A percentile compares a stretch with the other conserved stretches of the same genome.
phyloP scores from a whole-genome alignment of 1,140 invertebrate species.

The Daktulosphaira vitifoliae region DNA sequence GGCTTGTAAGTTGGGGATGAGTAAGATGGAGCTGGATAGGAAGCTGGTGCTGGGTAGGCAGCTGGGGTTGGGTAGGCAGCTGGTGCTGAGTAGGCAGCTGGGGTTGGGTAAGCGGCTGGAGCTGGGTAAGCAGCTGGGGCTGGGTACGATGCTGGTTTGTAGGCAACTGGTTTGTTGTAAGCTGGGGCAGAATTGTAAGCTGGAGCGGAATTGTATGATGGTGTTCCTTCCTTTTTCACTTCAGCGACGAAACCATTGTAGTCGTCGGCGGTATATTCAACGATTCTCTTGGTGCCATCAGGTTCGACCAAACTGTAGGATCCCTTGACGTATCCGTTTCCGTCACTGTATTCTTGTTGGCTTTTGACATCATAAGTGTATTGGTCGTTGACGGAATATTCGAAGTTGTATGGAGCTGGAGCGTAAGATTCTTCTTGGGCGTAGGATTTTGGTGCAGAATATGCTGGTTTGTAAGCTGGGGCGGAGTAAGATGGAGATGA shows the following conservation, averaged over 20 bases:
- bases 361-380: conserved; percentile 41
- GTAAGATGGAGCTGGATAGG: too few relatives aligned
- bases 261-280: conserved; percentile 52
- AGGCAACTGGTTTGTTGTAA: not conserved
- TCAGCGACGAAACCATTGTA: conserved; percentile 57
- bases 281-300: conserved; percentile 50
- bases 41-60: conserved; percentile 22
- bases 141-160: not conserved
- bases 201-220: conserved; percentile 15
- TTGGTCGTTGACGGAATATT: conserved; percentile 39
- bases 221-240: conserved; percentile 46
- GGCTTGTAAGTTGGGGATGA: conserved; percentile 33
- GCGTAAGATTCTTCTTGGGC: conserved; percentile 23
- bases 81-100: conserved; percentile 34
- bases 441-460: not conserved
- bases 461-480: not conserved
- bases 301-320: conserved; percentile 44
- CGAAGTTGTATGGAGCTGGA: conserved; percentile 38
- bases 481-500: conserved; percentile 29
- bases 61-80: conserved; percentile 32
- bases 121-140: conserved; percentile 21
- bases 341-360: conserved; percentile 41
- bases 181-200: conserved; percentile 18
- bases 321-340: conserved; percentile 41
- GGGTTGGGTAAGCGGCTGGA: conserved; percentile 24